phyloP scores from a whole-genome alignment of 92 coral and sea anemone genomes.

The Anthopleura xanthogrammica region DNA sequence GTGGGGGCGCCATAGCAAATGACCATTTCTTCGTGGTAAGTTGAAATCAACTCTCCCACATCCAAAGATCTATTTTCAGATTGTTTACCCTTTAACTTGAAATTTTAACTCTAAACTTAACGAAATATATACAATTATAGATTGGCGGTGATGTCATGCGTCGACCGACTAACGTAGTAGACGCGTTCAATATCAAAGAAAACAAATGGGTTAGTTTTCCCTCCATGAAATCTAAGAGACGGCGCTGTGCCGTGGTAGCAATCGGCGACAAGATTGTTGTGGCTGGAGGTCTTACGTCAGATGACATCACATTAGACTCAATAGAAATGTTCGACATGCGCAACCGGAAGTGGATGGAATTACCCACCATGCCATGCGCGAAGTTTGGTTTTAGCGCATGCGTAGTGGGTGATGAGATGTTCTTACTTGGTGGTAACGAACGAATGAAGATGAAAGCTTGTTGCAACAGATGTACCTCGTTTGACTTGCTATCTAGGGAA shows the following conservation, averaged over 20 bases:
- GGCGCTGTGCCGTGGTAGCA: constrained; percentile 74
- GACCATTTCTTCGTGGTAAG: constrained; percentile 78
- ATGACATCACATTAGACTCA: constrained; percentile 67
- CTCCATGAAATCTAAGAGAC: constrained; percentile 61
- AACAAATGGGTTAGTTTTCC: constrained; percentile 74
- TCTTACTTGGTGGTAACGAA: constrained; percentile 70
- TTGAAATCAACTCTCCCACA: background rate
- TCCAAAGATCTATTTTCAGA: background rate
- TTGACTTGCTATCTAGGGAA: constrained; percentile 52
- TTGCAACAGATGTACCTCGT: constrained; percentile 63
- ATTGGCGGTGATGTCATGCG: constrained; percentile 70
- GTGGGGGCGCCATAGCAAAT: constrained; percentile 61
- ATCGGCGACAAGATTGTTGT: constrained; percentile 65
- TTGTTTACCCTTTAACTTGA: no score
- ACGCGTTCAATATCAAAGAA: constrained; percentile 64
- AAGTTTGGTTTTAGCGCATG: constrained; percentile 76
- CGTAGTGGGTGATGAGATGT: constrained; percentile 58
- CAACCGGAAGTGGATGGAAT: constrained; percentile 73
- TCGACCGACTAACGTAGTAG: constrained; percentile 58
- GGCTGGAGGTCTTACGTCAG: constrained; percentile 69
- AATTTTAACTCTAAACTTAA: no score
- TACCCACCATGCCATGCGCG: constrained; percentile 81
- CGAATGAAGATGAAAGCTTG: constrained; percentile 69
- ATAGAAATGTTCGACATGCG: constrained; percentile 81
- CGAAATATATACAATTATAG: constrained; percentile 14